Conservation (phyloP, 1,140 invertebrate species). For the Papilio dardanus region DNA sequence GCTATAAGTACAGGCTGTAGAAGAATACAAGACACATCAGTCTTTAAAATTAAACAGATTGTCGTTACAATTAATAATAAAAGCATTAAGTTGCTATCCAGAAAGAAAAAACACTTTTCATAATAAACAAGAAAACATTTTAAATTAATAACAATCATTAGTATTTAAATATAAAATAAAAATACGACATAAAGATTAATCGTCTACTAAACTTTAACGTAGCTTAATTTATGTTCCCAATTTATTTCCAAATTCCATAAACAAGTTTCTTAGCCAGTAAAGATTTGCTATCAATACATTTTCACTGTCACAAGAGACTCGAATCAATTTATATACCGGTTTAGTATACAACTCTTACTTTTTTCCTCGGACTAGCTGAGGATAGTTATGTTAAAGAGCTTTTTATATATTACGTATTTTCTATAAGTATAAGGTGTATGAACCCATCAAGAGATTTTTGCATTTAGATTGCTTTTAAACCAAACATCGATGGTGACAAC, state of each 20-base stretch:
- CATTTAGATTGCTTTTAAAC: background rate
- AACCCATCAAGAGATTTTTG: background rate
- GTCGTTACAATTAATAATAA: background rate
- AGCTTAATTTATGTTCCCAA: background rate
- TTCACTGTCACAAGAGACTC: slow-evolving; percentile 15
- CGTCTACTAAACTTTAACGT: background rate
- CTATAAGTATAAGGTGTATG: background rate
- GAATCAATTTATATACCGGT: slow-evolving; percentile 25
- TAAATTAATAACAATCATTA: background rate
- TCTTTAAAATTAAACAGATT: background rate
- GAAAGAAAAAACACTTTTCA: background rate
- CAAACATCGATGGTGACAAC: background rate
- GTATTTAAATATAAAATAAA: background rate
- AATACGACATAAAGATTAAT: background rate
- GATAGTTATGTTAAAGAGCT: background rate
- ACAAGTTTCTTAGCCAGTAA: background rate
- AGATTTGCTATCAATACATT: slow-evolving; percentile 8
- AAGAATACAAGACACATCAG: background rate
- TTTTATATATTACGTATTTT: background rate
- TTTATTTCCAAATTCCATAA: background rate
- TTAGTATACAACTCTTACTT: slow-evolving; percentile 24
- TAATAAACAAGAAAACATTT: background rate
- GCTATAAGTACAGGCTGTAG: background rate
- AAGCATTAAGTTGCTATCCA: background rate
- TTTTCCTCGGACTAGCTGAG: background rate